These are phyloP conservation scores for Apteryx mantelli DNA, from an alignment of 2,113 vertebrate genomes.

Conservation along the genomic window DNA sequence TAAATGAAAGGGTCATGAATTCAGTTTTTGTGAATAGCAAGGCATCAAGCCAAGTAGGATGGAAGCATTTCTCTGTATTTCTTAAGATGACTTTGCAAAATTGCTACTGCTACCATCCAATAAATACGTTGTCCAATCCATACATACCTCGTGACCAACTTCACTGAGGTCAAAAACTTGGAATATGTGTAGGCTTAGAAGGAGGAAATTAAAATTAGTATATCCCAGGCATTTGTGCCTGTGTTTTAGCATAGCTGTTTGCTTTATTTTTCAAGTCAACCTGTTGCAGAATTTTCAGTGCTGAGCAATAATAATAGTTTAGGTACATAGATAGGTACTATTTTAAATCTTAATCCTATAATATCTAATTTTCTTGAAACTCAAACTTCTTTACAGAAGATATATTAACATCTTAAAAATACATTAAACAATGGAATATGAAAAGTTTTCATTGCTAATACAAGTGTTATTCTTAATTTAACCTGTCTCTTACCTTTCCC, in stretches of 20 bases:
- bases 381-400: not conserved
- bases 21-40: not conserved
- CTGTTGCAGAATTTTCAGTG: not conserved
- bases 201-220: not conserved
- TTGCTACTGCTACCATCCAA: not conserved
- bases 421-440: not conserved
- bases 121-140: not conserved
- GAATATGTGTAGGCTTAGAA: not conserved
- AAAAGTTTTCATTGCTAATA: not conserved
- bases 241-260: not conserved
- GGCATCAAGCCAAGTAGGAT: not conserved
- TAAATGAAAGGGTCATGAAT: not conserved
- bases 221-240: not conserved
- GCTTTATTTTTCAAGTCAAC: not conserved
- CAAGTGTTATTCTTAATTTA: constrained; percentile 13
- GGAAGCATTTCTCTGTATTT: not conserved
- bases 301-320: not conserved
- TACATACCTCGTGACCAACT: not conserved
- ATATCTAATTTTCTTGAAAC: not conserved
- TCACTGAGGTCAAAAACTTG: not conserved
- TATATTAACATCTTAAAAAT: not conserved
- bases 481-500: not conserved
- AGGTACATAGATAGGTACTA: not conserved
- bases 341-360: not conserved
- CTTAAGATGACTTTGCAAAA: constrained; percentile 33